A percentile compares a stretch with the other conserved stretches of the same genome.
Evolutionary conservation across 2,113 vertebrate species (phyloP).

Genomic region (Formicarius rufipectus): DNA sequence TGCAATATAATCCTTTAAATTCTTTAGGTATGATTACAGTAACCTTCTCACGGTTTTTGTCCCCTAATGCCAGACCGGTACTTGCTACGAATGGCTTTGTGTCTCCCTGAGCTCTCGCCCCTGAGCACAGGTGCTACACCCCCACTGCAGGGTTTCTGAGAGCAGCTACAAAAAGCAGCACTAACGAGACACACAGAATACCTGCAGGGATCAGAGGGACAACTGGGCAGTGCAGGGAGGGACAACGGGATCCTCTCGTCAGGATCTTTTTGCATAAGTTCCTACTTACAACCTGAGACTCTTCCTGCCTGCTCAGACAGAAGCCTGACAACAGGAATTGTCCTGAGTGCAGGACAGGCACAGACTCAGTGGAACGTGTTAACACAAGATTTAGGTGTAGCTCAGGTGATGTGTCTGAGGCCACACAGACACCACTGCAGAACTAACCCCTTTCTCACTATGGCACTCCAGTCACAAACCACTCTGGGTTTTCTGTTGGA

Average conservation of each 20-base stretch:
- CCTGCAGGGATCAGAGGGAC: background rate
- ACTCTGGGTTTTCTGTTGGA: background rate
- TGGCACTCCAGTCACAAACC: background rate
- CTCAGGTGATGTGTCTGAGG: background rate
- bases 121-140: background rate
- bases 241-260: background rate
- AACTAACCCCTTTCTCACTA: background rate
- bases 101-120: slow-evolving; percentile 3
- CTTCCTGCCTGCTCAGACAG: background rate
- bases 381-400: background rate
- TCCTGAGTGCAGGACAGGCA: background rate
- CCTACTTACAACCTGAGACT: background rate
- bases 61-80: slow-evolving; percentile 4
- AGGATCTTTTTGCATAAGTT: background rate
- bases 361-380: background rate
- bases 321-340: background rate
- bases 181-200: background rate
- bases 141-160: background rate
- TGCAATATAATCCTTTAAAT: background rate
- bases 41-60: background rate
- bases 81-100: background rate
- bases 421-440: background rate
- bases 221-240: background rate
- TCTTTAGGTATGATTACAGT: background rate
- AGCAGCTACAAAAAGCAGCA: background rate